Evolutionary conservation across 2,888 invertebrate genomes (phyloP), one percentile per base, ranked within the genome.

Genomic region (Dicranocentrus wangi): DNA sequence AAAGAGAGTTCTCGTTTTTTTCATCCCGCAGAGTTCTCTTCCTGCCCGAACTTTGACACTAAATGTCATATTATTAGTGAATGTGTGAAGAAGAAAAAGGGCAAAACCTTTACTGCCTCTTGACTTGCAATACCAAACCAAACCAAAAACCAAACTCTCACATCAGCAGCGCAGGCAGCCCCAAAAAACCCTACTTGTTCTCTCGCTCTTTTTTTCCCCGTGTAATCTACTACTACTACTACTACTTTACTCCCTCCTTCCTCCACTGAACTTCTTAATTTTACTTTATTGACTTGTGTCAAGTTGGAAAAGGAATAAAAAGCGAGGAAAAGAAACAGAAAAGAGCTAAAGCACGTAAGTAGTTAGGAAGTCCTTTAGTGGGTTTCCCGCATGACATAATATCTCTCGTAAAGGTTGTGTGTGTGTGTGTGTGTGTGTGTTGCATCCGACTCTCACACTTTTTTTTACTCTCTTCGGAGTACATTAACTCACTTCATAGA

Each of bases 251-350:
- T 19, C 42, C 5, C 8, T 51, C 55, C 15, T 2, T 58, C 25
- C 15, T 63, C 39, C n/a, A 72, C 77, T 79, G 78, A 86, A 85
- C 84, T 86, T 84, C 85, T 84, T 86, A 85, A 86, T 86, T 86
- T 85, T 85, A 83, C 84, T 85, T 84, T 84, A 86, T 86, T 85
- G 85, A 86, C 84, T 82, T 69, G 72, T 76, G 65, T 80, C 65
- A 68, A 71, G 47, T 25, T 21, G 47, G 39, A 72, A 71, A 68
- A 51, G 17, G 72, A 63, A 69, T 55, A 61, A 69, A 69, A 47
- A 19, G 68, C n/a, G 53, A 15, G 53, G 32, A 68, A 60, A 32
- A 76, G 32, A 60, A 51, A 66, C 21, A 77, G 43, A 55, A 23
- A 51, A 66, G 43, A 60, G 60, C 53, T 65, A 47, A 63, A 60